A percentile compares a stretch with the other conserved stretches of the same genome.
phyloP scores from a whole-genome alignment of 1,140 invertebrate genomes.

The Trypoxylus dichotomus region DNA sequence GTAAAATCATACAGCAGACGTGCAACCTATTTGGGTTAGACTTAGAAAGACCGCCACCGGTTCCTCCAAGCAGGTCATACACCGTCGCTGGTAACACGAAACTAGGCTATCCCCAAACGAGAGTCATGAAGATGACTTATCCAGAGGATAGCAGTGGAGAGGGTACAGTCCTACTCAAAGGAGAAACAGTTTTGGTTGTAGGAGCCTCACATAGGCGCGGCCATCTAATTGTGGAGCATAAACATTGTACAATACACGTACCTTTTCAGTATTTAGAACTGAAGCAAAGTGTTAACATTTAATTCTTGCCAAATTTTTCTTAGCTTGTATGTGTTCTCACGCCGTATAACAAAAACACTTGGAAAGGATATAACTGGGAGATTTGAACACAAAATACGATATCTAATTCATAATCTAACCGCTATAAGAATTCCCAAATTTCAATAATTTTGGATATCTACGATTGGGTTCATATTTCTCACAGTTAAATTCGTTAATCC shows the following conservation, averaged over 20 bases:
- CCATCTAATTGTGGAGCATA: conserved; percentile 82
- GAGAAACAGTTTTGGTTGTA: conserved; percentile 80
- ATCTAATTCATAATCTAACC: background rate
- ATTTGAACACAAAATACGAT: background rate
- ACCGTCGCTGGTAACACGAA: conserved; percentile 91
- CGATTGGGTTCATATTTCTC: background rate
- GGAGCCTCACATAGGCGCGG: conserved; percentile 79
- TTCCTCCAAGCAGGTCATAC: conserved; percentile 86
- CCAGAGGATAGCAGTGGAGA: conserved; percentile 62
- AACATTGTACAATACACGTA: conserved; percentile 77
- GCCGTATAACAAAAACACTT: background rate
- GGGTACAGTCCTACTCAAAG: conserved; percentile 68
- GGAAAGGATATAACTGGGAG: background rate
- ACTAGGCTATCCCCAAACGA: conserved; percentile 87
- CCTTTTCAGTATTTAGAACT: conserved; percentile 86
- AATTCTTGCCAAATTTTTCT: conserved; percentile 32
- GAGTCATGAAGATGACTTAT: conserved; percentile 88
- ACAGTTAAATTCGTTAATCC: background rate
- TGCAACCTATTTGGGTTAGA: conserved; percentile 88
- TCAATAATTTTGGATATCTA: background rate
- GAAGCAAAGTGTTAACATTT: conserved; percentile 58
- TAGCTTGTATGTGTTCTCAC: conserved; percentile 14
- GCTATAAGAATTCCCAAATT: no score
- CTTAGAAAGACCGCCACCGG: conserved; percentile 85
- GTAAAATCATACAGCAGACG: conserved; percentile 85